Evolutionary conservation across 1,140 invertebrate species (phyloP), one percentile per base, ranked within the genome.

Genomic region (Mamestra configurata): DNA sequence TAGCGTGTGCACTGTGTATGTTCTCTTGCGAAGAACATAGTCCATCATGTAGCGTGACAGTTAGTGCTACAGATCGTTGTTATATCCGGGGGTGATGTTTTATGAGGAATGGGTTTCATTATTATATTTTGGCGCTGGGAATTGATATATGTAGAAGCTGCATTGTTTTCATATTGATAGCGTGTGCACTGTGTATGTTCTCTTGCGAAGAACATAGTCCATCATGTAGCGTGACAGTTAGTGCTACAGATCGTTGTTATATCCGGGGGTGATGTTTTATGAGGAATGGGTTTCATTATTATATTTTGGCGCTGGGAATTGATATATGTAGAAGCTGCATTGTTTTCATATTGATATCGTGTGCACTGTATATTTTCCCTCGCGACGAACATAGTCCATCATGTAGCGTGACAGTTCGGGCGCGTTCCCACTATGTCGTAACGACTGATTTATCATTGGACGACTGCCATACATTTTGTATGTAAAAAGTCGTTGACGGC

Each of bases 321-420:
- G 5, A 31, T 31, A 3, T 3, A 31, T 5, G 27, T 31, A 5
- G 27, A 5, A 31, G 1, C 5, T 31, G 1, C 27, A 5, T 31
- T 3, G 27, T 5, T 31, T 31, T 5, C 27, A 5, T 3, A 5
- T 31, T 3, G 27, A 31, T n/a, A n/a, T n/a, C n/a, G n/a, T n/a
- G n/a, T n/a, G 46, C n/a, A 49, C 15, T 49, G n/a, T 49, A 13
- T 49, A 49, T 18, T n/a, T 49, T 49, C 46, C n/a, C 46, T 49
- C 46, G n/a, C 46, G n/a, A n/a, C 46, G n/a, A 49, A 49, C 15
- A 49, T n/a, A 49, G 46, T 49, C 46, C 15, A 49, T 49, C 46
- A 49, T n/a, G 1, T 4, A 46, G n/a, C n/a, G 6, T 49, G 46
- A 49, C 46, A 49, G 46, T 49, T n/a, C n/a, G n/a, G n/a, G n/a